phyloP scores from a whole-genome alignment of 2,797 vertebrate genomes.

The Neosalanx taihuensis region DNA sequence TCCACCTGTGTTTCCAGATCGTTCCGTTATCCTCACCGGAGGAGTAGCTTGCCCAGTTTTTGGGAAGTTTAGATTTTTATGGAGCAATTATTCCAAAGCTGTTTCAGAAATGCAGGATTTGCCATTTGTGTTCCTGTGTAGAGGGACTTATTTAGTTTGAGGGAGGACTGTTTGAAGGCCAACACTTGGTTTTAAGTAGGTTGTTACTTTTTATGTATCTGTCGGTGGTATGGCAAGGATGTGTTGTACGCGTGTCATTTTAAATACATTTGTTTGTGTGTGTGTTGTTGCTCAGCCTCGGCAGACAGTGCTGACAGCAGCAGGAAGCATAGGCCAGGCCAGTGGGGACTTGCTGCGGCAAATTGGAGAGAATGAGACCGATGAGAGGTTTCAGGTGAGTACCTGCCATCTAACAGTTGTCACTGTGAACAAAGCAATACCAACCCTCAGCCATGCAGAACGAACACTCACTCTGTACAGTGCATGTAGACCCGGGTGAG shows the following conservation, averaged over 20 bases:
- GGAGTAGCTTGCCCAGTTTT: neutral
- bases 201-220: neutral
- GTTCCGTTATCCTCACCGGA: slow-evolving; percentile 21
- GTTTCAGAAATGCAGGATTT: slow-evolving; percentile 1
- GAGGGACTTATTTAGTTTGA: neutral
- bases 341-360: slow-evolving; percentile 95
- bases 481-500: neutral
- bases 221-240: neutral
- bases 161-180: neutral
- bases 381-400: slow-evolving; percentile 93
- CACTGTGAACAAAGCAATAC: slow-evolving; percentile 1
- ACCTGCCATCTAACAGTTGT: slow-evolving; percentile 11
- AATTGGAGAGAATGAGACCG: slow-evolving; percentile 94
- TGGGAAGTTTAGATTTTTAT: neutral
- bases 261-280: slow-evolving; percentile 24
- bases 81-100: neutral
- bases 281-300: slow-evolving; percentile 76
- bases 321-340: slow-evolving; percentile 96
- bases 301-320: slow-evolving; percentile 95
- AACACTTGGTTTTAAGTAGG: neutral
- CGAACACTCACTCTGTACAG: neutral
- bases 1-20: slow-evolving; percentile 12
- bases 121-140: neutral
- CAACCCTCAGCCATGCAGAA: neutral
- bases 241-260: slow-evolving; percentile 14